Percentiles rank a stretch among this genome's conserved stretches.
Conservation (phyloP, 2,797 vertebrate genomes). For the Serranus cabrilla region DNA sequence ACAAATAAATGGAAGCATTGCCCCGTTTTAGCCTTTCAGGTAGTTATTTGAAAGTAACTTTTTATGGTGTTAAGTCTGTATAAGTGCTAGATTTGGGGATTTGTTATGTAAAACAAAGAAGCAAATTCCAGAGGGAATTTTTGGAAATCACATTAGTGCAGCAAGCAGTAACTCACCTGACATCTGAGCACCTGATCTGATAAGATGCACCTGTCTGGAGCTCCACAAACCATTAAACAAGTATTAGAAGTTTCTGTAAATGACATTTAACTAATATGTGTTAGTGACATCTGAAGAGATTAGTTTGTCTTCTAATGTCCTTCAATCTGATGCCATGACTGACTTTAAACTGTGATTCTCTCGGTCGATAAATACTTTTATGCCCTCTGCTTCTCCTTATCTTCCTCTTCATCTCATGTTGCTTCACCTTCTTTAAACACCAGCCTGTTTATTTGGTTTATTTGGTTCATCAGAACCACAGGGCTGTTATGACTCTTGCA, state of each 20-base stretch:
- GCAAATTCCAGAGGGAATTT: not conserved
- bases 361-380: not conserved
- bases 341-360: not conserved
- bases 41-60: not conserved
- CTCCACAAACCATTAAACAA: not conserved
- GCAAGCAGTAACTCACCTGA: conserved; percentile 5
- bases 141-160: conserved; percentile 19
- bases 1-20: not conserved
- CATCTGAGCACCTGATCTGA: not conserved
- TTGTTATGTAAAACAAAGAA: conserved; percentile 12
- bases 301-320: not conserved
- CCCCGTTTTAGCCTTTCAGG: not conserved
- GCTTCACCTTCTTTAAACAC: no score
- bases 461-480: no score
- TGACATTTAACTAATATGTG: not conserved
- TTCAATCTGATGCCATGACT: not conserved
- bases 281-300: not conserved
- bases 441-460: no score
- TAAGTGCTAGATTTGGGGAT: not conserved
- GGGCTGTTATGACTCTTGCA: no score
- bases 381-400: conserved; percentile 6
- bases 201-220: not conserved
- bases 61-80: not conserved
- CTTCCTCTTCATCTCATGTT: no score
- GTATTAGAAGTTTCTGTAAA: not conserved